Evolutionary conservation across 2,797 vertebrate species (phyloP), one percentile per base, ranked within the genome.

Genomic region (Taeniopygia guttata): DNA sequence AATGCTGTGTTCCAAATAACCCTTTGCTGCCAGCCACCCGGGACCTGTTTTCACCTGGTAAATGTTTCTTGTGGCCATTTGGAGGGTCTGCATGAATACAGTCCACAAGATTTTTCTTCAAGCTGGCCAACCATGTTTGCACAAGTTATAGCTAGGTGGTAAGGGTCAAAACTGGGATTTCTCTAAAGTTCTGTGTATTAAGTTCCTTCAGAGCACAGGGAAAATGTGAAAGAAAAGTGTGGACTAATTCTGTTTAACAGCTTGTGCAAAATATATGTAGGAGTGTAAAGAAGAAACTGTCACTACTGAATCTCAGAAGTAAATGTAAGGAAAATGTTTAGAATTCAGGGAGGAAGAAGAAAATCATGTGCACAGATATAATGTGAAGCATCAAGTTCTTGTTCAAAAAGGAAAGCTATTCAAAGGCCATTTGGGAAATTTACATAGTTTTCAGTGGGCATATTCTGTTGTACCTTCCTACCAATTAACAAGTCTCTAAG

Each of bases 251-350:
- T 93, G 30, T 79, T 94, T 84, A 94, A 88, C 95, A 96, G 95
- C 87, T 95, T 96, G 80, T 94, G 90, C 87, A 96, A 94, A 94
- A 82, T 91, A 64, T 67, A 94, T 82, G 94, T 97, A 88, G 96
- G 96, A 96, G 96, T 95, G 70, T 90, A 96, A 93, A 92, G 93
- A 91, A 70, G 80, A 97, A 96, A 26, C 94, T 96, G 94, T 96
- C 95, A 96, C 95, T 96, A 96, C 90, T 67, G 82, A 93, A 64
- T 90, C 70, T 84, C 60, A 74, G 84, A 91, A 93, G 52, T 80
- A 73, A 69, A 72, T 82, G 77, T 51, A 94, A 68, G 74, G 81
- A 94, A 84, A 96, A 87, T 18, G 66, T 48, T 91, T 32, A 74
- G 74, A 84, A 40, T 86, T 79, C 51, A 56, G 60, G 30, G 34